Base-by-base conservation (phyloP, 30 jellyfish, hydroid and myxozoan species). In the Pseudorhiza aurosa region DNA sequence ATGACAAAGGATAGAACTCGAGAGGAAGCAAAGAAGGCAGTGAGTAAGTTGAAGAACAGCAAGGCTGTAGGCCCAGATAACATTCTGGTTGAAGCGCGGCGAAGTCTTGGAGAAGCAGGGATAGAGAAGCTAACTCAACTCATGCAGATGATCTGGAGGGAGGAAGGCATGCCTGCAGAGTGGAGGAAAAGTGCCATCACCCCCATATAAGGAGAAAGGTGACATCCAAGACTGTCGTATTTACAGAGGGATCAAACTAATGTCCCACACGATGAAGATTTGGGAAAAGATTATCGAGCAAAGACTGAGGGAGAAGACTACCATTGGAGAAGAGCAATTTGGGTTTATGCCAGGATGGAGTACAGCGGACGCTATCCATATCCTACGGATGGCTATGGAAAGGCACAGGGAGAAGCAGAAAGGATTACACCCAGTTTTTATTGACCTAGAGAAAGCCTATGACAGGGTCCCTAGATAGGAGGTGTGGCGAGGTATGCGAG, bases 381-480 rank as follows among this genome's bases (percentile, higher is more conserved):
- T 76, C 25, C 45, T 69, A 51, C 25, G 83, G 9, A 39, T 14
- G 31, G 9, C 42, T 4, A 6, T 2, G 72, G 83, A 44, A 30
- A 69, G 42, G 30, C 47, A 36, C 43, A 24, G 37, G 42, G 83
- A 69, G 26, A 46, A 2, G 14, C 17, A 22, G 19, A 8, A 62
- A 47, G 69, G 45, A 4, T 24, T 37, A 44, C 68, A 69, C 26
- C 8, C 12, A 4, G 43, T 44, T 42, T 69, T 69, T 44, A 18
- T 69, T 6, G 83, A 35, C 72, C 72, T 69, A 26, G 83, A 69
- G 83, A 69, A 44, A 19, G 83, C 83, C 27, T 69, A 71, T 71
- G 85, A 71, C 27, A 43, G 85, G 57, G 76, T 71, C 5, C 71
- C 69, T 12, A 65, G 80, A 18, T 4, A 7, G 17, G 64, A 28